phyloP scores from a whole-genome alignment of 1,140 invertebrate species.

The Drosophila equinoxialis region DNA sequence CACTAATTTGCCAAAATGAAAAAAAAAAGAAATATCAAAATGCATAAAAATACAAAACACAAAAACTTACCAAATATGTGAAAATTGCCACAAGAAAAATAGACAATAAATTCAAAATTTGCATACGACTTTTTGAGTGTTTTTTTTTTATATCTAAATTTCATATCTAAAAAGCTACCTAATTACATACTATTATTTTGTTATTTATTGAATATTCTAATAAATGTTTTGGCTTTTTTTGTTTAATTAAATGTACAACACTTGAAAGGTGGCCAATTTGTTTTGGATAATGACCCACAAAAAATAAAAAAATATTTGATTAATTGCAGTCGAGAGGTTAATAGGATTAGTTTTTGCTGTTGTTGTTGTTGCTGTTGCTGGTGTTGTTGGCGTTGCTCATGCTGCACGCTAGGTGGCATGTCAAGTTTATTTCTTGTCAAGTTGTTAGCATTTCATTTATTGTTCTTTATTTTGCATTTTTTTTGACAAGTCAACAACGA shows the following conservation, averaged over 20 bases:
- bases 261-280: constrained; percentile 38
- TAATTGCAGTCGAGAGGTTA: constrained; percentile 74
- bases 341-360: constrained; percentile 64
- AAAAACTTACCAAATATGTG: constrained; percentile 36
- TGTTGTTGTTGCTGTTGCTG: constrained; percentile 24
- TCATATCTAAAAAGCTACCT: constrained; percentile 5
- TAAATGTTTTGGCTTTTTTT: constrained; percentile 25
- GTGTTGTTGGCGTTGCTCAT: constrained; percentile 20
- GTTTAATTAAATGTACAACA: constrained; percentile 28
- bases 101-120: constrained; percentile 3
- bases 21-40: constrained; percentile 22
- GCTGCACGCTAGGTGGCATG: constrained; percentile 70
- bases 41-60: constrained; percentile 51
- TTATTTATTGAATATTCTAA: background rate
- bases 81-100: constrained; percentile 13
- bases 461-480: constrained; percentile 1
- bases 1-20: constrained; percentile 67
- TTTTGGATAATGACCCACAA: constrained; percentile 24
- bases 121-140: constrained; percentile 40
- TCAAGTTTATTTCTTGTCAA: constrained; percentile 40
- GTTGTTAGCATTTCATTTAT: constrained; percentile 44
- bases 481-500: constrained; percentile 67
- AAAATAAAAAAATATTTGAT: constrained; percentile 46
- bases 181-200: constrained; percentile 4
- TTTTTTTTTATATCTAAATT: constrained; percentile 2